Evolutionary conservation across 2,113 vertebrate species (phyloP), one percentile per base, ranked within the genome.

Genomic region (Osmerus mordax): DNA sequence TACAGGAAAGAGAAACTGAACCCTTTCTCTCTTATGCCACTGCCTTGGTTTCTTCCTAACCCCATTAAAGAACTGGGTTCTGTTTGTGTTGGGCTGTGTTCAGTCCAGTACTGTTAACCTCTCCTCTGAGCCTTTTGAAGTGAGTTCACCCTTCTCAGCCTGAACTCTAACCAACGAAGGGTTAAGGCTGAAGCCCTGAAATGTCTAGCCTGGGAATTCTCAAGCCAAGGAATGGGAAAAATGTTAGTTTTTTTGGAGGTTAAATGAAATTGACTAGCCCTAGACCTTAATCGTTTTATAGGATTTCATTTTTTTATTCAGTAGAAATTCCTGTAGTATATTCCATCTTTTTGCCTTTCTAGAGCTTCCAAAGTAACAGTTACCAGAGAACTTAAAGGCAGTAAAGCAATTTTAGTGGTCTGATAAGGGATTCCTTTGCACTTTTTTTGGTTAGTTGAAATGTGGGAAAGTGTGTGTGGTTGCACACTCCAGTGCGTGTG

Each of bases 231-330:
- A 88, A 87, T 89, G 84, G 77, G 71, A 79, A 82, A 73, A 81
- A 79, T 86, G 41, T 21, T 21, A 21, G 12, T 47, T 47, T 47
- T 62, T 78, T 78, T 80, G 83, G 64, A 86, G 69, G 60, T 71
- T 84, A 87, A 88, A 74, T 78, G 77, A 82, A 81, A 61, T 62
- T 82, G 87, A 84, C 86, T 81, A 67, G 5, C 75, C 75, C 71
- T 62, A 61, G 21, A 60, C 70, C 77, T 66, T 83, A 85, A 85
- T 86, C 54, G 83, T 84, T 86, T 84, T 47, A 47, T 47, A 47
- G 85, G 78, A 47, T 84, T 75, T 73, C 66, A 78, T 80, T 72
- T 60, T 76, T 82, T 75, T 73, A 85, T 77, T 79, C 63, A 56
- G 67, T 64, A 29, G 74, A 65, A 25, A 74, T 75, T 69, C 81